Conservation (phyloP, 2,888 invertebrate species). For the Choristoneura rosaceana region DNA sequence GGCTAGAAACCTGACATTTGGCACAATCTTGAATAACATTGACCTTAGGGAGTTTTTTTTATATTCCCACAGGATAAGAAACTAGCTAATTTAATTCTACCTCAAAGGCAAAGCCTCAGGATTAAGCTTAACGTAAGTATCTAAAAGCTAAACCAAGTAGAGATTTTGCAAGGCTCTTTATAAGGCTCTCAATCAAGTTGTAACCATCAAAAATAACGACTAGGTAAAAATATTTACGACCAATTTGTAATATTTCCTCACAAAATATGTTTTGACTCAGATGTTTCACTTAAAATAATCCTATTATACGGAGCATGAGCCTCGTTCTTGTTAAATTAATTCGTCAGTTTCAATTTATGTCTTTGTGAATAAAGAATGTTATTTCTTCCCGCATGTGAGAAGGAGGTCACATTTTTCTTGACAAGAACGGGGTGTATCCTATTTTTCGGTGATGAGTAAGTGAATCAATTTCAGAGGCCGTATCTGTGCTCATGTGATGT, state of each 20-base stretch:
- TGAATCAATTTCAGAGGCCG: conserved; percentile 26
- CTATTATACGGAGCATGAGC: conserved; percentile 2
- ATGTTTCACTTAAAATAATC: conserved; percentile 22
- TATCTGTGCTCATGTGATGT: conserved; percentile 7
- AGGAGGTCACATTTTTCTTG: conserved; percentile 27
- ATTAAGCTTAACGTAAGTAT: not conserved
- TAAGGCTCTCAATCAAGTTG: not conserved
- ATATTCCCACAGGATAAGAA: no score
- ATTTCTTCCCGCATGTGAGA: conserved; percentile 14
- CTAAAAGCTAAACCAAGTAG: not conserved
- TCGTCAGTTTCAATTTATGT: conserved; percentile 37
- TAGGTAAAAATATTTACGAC: conserved; percentile 5
- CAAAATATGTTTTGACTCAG: conserved; percentile 5
- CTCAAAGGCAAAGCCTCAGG: no score
- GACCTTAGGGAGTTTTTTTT: no score
- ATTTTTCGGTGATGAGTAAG: conserved; percentile 29
- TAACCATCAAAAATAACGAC: conserved; percentile 1
- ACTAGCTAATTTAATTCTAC: no score
- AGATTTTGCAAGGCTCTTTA: not conserved
- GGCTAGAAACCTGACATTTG: no score
- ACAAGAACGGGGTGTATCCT: conserved; percentile 21
- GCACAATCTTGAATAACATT: no score
- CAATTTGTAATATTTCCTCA: conserved; percentile 6
- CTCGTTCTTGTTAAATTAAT: conserved; percentile 23
- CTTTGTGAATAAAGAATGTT: conserved; percentile 29